Evolutionary conservation across 2,888 invertebrate genomes (phyloP).

Genomic region (Chrysodeixis includens): DNA sequence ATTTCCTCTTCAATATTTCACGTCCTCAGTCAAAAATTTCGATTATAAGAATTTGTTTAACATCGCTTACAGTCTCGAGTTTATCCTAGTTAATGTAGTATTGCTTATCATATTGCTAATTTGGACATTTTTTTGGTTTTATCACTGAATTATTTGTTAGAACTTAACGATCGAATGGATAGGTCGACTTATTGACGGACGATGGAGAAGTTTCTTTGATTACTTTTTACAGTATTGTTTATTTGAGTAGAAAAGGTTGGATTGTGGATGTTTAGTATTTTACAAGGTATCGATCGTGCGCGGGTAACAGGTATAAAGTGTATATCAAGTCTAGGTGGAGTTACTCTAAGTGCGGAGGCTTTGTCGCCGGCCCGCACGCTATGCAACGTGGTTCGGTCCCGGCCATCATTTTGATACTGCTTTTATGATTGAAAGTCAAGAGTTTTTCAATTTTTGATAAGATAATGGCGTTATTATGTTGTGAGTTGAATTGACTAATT

Average conservation of each 20-base stretch:
- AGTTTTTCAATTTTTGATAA: too few relatives aligned
- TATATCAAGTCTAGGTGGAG: slow-evolving; percentile 48
- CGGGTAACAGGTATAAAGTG: slow-evolving; percentile 85
- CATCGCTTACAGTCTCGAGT: slow-evolving; percentile 49
- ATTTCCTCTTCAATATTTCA: slow-evolving; percentile 11
- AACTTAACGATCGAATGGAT: slow-evolving; percentile 34
- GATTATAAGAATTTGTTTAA: slow-evolving; percentile 16
- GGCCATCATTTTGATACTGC: too few relatives aligned
- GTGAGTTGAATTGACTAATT: too few relatives aligned
- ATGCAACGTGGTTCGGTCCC: too few relatives aligned
- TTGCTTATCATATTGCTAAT: slow-evolving; percentile 60
- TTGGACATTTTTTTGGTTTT: slow-evolving; percentile 56
- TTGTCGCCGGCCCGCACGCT: slow-evolving; percentile 17
- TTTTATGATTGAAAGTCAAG: too few relatives aligned
- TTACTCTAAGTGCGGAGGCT: slow-evolving; percentile 31
- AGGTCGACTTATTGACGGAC: slow-evolving; percentile 32
- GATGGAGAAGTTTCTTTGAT: slow-evolving; percentile 36
- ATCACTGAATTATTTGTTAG: slow-evolving; percentile 48
- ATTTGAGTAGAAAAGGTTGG: slow-evolving; percentile 20
- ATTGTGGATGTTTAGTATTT: background rate
- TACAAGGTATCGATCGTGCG: slow-evolving; percentile 64
- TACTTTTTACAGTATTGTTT: slow-evolving; percentile 49
- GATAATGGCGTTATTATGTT: too few relatives aligned
- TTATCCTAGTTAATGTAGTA: slow-evolving; percentile 45
- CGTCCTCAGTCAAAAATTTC: background rate